These are phyloP conservation scores for Drosophila sucinea DNA, from an alignment of 1,140 invertebrate species.

Conservation along the genomic window DNA sequence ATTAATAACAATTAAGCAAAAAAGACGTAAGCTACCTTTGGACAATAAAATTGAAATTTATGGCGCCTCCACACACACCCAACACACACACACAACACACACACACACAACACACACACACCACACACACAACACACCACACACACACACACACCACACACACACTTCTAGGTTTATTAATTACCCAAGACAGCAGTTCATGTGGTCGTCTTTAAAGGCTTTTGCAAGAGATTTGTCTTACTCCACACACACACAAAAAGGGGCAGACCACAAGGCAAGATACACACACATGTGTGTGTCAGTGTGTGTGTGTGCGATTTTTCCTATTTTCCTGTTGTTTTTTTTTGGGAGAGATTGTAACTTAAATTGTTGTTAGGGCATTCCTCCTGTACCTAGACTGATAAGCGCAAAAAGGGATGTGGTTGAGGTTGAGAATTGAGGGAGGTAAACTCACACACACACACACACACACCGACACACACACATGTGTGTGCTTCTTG, in stretches of 20 bases:
- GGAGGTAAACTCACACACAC: slow-evolving; percentile 1
- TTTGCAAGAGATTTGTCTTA: slow-evolving; percentile 68
- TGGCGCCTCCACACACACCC: slow-evolving; percentile 40
- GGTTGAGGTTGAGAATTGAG: slow-evolving; percentile 5
- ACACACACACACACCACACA: too few relatives aligned
- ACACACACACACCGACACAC: slow-evolving; percentile 25
- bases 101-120: neutral
- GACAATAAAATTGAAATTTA: slow-evolving; percentile 80
- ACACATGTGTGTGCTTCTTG: slow-evolving; percentile 53
- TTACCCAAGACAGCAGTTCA: slow-evolving; percentile 45
- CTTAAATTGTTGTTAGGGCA: slow-evolving; percentile 31
- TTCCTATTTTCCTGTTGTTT: slow-evolving; percentile 41
- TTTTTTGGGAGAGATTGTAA: slow-evolving; percentile 56
- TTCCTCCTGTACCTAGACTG: slow-evolving; percentile 52
- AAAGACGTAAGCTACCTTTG: slow-evolving; percentile 57
- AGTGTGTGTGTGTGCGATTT: slow-evolving; percentile 41
- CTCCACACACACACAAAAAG: slow-evolving; percentile 19
- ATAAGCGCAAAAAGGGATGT: slow-evolving; percentile 44
- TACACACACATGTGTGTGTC: slow-evolving; percentile 47
- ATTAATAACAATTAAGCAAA: slow-evolving; percentile 78
- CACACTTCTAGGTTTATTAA: slow-evolving; percentile 60
- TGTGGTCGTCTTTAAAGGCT: slow-evolving; percentile 50
- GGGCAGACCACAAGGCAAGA: slow-evolving; percentile 52
- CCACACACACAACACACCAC: neutral
- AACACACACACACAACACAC: too few relatives aligned